These are phyloP conservation scores for Protonemura montana DNA, from an alignment of 2,888 invertebrate genomes.

Conservation along the genomic window DNA sequence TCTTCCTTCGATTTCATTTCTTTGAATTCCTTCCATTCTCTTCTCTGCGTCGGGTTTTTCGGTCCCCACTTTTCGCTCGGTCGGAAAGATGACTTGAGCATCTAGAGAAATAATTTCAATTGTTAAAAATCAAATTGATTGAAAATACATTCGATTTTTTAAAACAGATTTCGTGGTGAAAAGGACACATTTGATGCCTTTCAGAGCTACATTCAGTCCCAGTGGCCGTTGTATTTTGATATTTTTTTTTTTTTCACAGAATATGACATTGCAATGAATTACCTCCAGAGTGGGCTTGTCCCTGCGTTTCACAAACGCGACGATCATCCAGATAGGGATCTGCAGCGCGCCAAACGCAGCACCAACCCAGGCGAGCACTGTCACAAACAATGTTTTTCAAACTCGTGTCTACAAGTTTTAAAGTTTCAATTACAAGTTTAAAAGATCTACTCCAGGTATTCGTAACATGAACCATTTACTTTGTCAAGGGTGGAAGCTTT, in stretches of 20 bases:
- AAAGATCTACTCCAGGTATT: too few species aligned
- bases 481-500: too few species aligned
- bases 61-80: slow-evolving; percentile 59
- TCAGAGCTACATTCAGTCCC: too few species aligned
- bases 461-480: too few species aligned
- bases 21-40: slow-evolving; percentile 58
- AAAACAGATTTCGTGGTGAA: too few species aligned
- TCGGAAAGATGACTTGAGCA: slow-evolving; percentile 54
- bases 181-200: too few species aligned
- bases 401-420: too few species aligned
- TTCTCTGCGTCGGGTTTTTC: slow-evolving; percentile 53
- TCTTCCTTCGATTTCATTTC: slow-evolving; percentile 49
- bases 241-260: too few species aligned
- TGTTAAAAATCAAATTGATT: neutral
- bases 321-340: slow-evolving; percentile 62
- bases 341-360: slow-evolving; percentile 62
- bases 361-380: slow-evolving; percentile 64
- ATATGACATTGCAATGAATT: neutral
- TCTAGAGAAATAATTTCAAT: slow-evolving; percentile 52
- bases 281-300: slow-evolving; percentile 16
- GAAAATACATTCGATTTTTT: too few species aligned
- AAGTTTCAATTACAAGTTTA: too few species aligned
- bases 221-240: too few species aligned
- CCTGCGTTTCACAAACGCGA: neutral
- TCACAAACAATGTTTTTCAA: too few species aligned